phyloP scores from a whole-genome alignment of 1,140 invertebrate genomes.

The Drosophila lini region DNA sequence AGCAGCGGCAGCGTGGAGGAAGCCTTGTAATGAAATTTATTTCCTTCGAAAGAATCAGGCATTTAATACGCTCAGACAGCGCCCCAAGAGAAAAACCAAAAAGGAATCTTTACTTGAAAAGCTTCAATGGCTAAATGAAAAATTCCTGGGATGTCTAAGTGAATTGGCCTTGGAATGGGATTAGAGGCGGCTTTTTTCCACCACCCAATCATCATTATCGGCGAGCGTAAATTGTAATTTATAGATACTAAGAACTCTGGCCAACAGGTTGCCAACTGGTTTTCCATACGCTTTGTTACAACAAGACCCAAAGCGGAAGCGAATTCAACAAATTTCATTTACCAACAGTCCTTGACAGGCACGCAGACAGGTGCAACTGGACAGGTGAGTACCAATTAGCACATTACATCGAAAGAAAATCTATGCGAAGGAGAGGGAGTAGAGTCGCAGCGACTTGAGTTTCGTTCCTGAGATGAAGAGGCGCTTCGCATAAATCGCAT shows the following conservation, averaged over 20 bases:
- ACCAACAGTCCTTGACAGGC: constrained; percentile 74
- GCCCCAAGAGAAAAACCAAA: background rate
- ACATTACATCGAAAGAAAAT: constrained; percentile 60
- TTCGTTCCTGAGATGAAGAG: constrained; percentile 69
- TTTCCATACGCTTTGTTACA: constrained; percentile 55
- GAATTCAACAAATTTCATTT: constrained; percentile 73
- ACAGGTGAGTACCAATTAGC: constrained; percentile 73
- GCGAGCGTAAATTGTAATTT: constrained; percentile 66
- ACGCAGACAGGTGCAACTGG: constrained; percentile 26
- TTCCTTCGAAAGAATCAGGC: constrained; percentile 10
- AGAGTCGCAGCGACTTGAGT: constrained; percentile 2
- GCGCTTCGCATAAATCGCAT: constrained; percentile 78
- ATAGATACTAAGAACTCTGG: constrained; percentile 63
- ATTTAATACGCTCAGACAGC: constrained; percentile 4
- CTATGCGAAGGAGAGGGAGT: constrained; percentile 5
- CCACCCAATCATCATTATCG: constrained; percentile 34
- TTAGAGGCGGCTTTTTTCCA: constrained; percentile 43
- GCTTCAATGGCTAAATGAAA: constrained; percentile 43
- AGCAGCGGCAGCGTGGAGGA: constrained; percentile 4
- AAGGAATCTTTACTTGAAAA: constrained; percentile 28
- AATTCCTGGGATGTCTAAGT: constrained; percentile 52
- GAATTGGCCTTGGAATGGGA: constrained; percentile 43
- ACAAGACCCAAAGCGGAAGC: constrained; percentile 69
- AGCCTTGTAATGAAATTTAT: constrained; percentile 44
- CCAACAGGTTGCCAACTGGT: constrained; percentile 65